phyloP scores from a whole-genome alignment of 2,113 vertebrate genomes.

The Hepsetus odoe region DNA sequence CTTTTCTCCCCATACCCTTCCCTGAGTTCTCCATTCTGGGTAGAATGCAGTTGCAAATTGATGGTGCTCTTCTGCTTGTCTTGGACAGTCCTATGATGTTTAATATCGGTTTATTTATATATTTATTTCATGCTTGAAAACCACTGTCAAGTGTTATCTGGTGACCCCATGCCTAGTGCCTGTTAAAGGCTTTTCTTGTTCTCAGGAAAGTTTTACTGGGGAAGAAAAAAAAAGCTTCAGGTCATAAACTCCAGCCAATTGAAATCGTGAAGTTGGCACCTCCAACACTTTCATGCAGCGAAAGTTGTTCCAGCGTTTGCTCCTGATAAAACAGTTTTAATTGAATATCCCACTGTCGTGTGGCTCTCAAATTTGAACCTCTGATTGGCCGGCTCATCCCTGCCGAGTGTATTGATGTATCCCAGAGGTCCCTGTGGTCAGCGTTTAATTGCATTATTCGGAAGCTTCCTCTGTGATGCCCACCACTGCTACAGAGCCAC shows the following conservation, averaged over 20 bases:
- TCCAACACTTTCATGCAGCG: constrained; percentile 1
- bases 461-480: constrained; percentile 19
- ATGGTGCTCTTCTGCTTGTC: neutral
- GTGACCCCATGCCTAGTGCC: neutral
- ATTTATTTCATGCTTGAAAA: neutral
- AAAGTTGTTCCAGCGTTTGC: constrained; percentile 1
- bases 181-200: neutral
- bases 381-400: constrained; percentile 39
- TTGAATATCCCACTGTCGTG: constrained; percentile 1
- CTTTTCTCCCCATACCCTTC: constrained; percentile 25
- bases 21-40: constrained; percentile 12
- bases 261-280: constrained; percentile 4
- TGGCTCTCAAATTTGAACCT: constrained; percentile 1
- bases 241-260: constrained; percentile 21
- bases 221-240: neutral
- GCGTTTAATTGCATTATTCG: constrained; percentile 52
- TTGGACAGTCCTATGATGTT: neutral
- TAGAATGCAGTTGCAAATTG: neutral
- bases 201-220: constrained; percentile 1
- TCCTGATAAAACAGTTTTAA: constrained; percentile 8
- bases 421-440: constrained; percentile 32
- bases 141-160: neutral
- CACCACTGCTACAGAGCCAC: constrained; percentile 25
- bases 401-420: constrained; percentile 22
- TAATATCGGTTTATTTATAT: no score